Percentiles rank a stretch among this genome's conserved stretches.
These are phyloP conservation scores for Laodelphax striatellus DNA, from an alignment of 1,140 invertebrate species.

Conservation along the genomic window DNA sequence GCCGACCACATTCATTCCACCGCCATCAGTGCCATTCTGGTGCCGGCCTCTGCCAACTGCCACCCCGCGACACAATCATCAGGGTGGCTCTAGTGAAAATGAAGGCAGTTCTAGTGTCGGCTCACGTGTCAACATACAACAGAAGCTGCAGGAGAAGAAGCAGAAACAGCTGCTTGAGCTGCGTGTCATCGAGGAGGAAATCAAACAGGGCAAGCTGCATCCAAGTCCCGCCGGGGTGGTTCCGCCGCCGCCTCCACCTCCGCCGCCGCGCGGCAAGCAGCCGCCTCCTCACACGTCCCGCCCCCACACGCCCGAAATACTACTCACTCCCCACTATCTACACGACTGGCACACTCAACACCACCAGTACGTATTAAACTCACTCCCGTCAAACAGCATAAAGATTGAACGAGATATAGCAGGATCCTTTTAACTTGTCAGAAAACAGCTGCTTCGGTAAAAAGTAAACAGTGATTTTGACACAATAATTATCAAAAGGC, in stretches of 20 bases:
- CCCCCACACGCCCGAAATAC: slow-evolving; percentile 60
- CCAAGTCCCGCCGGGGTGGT: slow-evolving; percentile 39
- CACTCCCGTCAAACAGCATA: too few species aligned
- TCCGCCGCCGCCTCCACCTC: slow-evolving; percentile 21
- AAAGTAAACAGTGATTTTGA: too few species aligned
- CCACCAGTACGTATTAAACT: background rate
- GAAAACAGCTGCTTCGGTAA: too few species aligned
- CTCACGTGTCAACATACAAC: slow-evolving; percentile 70
- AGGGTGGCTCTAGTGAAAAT: slow-evolving; percentile 52
- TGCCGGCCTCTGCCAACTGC: slow-evolving; percentile 49
- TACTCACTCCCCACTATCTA: slow-evolving; percentile 58
- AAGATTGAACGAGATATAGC: too few species aligned
- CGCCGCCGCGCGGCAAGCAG: slow-evolving; percentile 26
- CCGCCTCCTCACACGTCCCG: slow-evolving; percentile 33
- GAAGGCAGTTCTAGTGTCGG: slow-evolving; percentile 58
- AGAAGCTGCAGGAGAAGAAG: slow-evolving; percentile 79
- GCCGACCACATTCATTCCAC: slow-evolving; percentile 73
- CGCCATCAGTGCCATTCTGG: slow-evolving; percentile 69
- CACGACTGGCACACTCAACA: slow-evolving; percentile 20
- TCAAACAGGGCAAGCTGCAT: slow-evolving; percentile 66
- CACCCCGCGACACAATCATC: slow-evolving; percentile 14
- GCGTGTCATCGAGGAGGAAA: slow-evolving; percentile 68
- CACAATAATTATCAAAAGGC: too few species aligned
- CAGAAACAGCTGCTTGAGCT: slow-evolving; percentile 76
- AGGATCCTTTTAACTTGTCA: too few species aligned